Conservation (phyloP, 1,140 invertebrate genomes). For the Drosophila auraria region DNA sequence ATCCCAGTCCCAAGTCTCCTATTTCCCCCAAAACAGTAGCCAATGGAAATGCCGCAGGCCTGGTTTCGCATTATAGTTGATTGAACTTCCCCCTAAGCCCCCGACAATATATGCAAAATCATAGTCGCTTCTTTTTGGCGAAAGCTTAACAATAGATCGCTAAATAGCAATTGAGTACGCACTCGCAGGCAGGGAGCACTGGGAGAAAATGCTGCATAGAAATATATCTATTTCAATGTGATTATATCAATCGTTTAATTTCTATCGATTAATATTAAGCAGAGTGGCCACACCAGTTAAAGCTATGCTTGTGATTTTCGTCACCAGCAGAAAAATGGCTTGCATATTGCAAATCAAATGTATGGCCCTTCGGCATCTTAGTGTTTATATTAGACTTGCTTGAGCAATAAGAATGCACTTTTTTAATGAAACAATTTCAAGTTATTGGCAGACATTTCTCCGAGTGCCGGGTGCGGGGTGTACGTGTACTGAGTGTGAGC, state of each 20-base stretch:
- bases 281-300: too few relatives aligned
- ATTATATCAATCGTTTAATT: too few relatives aligned
- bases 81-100: conserved; percentile 65
- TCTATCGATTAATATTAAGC: too few relatives aligned
- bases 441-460: not conserved
- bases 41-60: conserved; percentile 33
- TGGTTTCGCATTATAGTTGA: conserved; percentile 67
- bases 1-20: conserved; percentile 6
- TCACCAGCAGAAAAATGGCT: too few relatives aligned
- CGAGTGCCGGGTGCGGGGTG: conserved; percentile 2
- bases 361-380: too few relatives aligned
- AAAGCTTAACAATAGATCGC: conserved; percentile 72
- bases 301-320: too few relatives aligned
- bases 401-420: not conserved
- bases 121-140: conserved; percentile 57
- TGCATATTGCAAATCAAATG: too few relatives aligned
- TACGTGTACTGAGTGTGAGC: conserved; percentile 20
- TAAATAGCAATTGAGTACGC: conserved; percentile 75
- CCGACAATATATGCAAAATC: conserved; percentile 72
- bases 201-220: not conserved
- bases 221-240: too few relatives aligned
- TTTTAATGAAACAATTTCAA: too few relatives aligned
- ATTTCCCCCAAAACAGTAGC: conserved; percentile 36
- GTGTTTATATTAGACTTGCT: too few relatives aligned
- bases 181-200: conserved; percentile 3